Evolutionary conservation across 1,140 invertebrate species (phyloP).

Genomic region (Antheraea pernyi): DNA sequence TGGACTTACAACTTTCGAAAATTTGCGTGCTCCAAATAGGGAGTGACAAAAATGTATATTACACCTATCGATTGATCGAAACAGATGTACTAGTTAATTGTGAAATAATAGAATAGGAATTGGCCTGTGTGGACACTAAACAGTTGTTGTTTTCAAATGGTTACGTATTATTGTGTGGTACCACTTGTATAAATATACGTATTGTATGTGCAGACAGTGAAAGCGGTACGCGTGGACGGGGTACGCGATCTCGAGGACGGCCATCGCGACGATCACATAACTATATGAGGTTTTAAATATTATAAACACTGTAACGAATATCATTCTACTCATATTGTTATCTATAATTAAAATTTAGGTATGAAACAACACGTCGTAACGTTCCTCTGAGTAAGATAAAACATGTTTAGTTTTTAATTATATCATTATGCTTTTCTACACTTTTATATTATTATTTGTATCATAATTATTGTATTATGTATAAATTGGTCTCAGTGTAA

Average conservation of each 20-base stretch:
- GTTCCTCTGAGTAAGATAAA: conserved; percentile 1
- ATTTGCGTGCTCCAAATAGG: too few relatives aligned
- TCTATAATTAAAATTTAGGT: too few relatives aligned
- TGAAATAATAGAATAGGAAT: too few relatives aligned
- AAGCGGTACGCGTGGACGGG: conserved; percentile 59
- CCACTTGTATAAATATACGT: conserved; percentile 10
- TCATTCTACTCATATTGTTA: neutral
- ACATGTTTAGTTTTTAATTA: conserved; percentile 3
- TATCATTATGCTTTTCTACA: neutral
- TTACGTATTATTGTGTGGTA: too few relatives aligned
- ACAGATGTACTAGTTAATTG: too few relatives aligned
- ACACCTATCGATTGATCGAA: too few relatives aligned
- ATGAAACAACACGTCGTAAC: neutral
- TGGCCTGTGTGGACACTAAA: too few relatives aligned
- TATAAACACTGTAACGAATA: neutral
- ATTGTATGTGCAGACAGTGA: conserved; percentile 54
- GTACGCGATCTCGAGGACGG: conserved; percentile 54
- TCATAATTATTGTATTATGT: neutral
- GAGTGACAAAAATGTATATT: too few relatives aligned
- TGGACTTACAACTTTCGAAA: too few relatives aligned
- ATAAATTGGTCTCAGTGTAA: neutral
- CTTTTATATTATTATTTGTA: neutral
- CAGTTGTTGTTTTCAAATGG: too few relatives aligned
- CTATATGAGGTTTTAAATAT: conserved; percentile 30
- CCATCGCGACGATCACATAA: conserved; percentile 53